Evolutionary conservation across 2,888 invertebrate species (phyloP), one percentile per base, ranked within the genome.

Genomic region (Beris chalybata): DNA sequence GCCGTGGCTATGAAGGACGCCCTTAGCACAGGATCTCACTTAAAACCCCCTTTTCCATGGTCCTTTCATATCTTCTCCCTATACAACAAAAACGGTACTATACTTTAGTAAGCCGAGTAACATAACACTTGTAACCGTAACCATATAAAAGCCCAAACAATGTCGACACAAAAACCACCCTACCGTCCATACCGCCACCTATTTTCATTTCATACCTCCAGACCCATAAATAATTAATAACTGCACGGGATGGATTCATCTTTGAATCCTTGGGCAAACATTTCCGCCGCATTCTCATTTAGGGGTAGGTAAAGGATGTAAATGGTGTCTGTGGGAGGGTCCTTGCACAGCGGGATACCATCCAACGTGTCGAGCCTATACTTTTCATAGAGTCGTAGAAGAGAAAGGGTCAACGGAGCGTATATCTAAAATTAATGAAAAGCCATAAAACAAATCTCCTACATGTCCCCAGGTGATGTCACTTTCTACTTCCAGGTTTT

Each of bases 381-480:
- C 7, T 38, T 38, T 9, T 9, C 38, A 9, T 38, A 3, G 5
- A 5, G 38, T 38, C 38, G 38, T 2, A 38, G 22, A 38, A 7
- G 38, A 29, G 15, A 55, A 55, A 55, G 55, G 55, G 53, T 53
- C 53, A 53, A 53, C 48, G 53, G 38, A n/a, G 12, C 32, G 32
- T 55, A 32, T n/a, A 55, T 55, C 30, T 55, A 55, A 55, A 55
- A 55, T 55, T 55, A 55, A 55, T 55, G 55, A 55, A 55, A 55
- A 32, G 12, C 38, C 55, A 55, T 55, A 55, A 55, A 55, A 55
- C 55, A 55, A 55, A 55, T 55, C 55, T 32, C 32, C 32, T 38
- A 32, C 22, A 53, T 55, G 55, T 55, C 31, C 55, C 32, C 32
- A 55, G 32, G 32, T 31, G 55, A 55, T 55, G 55, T 55, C n/a